Evolutionary conservation across 2,113 vertebrate genomes (phyloP).

Genomic region (Urocitellus parryii): DNA sequence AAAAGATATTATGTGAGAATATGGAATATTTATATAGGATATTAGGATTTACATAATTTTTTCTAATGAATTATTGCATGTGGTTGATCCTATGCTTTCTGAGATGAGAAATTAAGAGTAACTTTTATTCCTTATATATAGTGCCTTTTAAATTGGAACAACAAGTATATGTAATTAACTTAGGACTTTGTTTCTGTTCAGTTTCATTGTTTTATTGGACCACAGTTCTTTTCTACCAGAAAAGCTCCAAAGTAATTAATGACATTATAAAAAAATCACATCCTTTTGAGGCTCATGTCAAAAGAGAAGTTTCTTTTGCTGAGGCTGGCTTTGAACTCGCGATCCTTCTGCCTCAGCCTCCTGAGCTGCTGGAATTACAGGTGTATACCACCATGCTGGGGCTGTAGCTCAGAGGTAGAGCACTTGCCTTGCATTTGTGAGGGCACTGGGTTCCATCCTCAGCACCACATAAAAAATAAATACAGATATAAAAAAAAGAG

Average conservation of each 20-base stretch:
- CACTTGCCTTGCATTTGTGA: no score
- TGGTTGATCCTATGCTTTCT: background rate
- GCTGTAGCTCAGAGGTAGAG: no score
- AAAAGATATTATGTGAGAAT: background rate
- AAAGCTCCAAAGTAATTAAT: background rate
- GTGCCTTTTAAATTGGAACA: background rate
- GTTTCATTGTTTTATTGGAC: background rate
- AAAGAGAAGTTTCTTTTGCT: background rate
- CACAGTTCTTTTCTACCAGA: background rate
- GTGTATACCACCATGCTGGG: no score
- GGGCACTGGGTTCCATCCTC: no score
- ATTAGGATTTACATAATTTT: background rate
- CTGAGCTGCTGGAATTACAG: no score
- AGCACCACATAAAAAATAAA: no score
- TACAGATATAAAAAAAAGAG: no score
- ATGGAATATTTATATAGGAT: background rate
- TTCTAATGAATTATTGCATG: background rate
- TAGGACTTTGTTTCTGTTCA: background rate
- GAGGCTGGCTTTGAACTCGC: no score
- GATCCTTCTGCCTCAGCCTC: no score
- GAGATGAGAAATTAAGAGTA: background rate
- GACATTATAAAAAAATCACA: background rate
- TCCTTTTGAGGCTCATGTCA: background rate
- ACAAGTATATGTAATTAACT: constrained; percentile 10
- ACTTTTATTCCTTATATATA: background rate